Base-by-base conservation (phyloP, 1,140 invertebrate genomes). In the Eriosoma lanigerum region DNA sequence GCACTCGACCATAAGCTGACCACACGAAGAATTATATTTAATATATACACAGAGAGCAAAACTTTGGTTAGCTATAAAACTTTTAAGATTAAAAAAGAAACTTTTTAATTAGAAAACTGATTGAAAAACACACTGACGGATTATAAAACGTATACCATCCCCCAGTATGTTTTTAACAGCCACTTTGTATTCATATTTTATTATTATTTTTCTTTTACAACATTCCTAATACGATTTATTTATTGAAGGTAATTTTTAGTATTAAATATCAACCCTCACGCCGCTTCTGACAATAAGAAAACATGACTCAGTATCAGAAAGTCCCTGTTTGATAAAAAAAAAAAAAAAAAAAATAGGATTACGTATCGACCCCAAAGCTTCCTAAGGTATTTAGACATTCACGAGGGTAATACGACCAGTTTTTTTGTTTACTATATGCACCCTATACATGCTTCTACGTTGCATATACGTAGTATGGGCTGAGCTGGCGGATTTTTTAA, bases 301-400 rank as follows among this genome's bases (percentile, higher is more conserved):
- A 76, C 73, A 76, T 76, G 73, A 76, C 73, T 76, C 73, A 76
- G 52, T 76, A 52, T 76, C 32, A n/a, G 73, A n/a, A 54, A 56
- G 52, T 76, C 32, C 54, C 29, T 54, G 52, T 76, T 76, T 76
- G n/a, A n/a, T n/a, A n/a, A n/a, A n/a, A n/a, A n/a, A n/a, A n/a
- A n/a, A n/a, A n/a, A n/a, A n/a, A n/a, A 56, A 58, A 76, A 75
- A 76, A 76, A 76, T 52, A 76, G 73, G 73, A 76, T 76, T 76
- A 76, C 73, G 17, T 76, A 76, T 76, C 73, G 73, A 76, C 73
- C 73, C 73, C 15, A 76, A 76, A 76, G 73, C 73, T 76, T 76
- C 73, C 73, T 76, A 56, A 76, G 73, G 73, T 76, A 76, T 76
- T 76, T 76, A 76, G 73, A n/a, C 52, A 76, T 76, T 76, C 73